Percentiles rank a stretch among this genome's conserved stretches.
phyloP scores from a whole-genome alignment of 1,140 invertebrate genomes.

The Sesamia nonagrioides region DNA sequence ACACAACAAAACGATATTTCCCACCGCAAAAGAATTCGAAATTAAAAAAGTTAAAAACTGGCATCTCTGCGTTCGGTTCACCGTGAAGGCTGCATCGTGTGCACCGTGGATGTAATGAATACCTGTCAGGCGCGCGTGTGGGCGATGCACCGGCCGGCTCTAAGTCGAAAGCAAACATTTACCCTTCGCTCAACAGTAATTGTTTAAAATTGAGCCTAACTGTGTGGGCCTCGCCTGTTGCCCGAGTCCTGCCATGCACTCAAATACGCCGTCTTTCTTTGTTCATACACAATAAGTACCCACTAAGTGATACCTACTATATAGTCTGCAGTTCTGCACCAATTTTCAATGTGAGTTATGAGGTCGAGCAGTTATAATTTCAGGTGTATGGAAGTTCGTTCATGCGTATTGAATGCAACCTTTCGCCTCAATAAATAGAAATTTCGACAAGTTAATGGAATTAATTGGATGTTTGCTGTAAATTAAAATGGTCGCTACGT shows the following conservation, averaged over 20 bases:
- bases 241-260: conserved; percentile 63
- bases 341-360: conserved; percentile 41
- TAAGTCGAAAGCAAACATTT: conserved; percentile 85
- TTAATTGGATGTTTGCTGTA: conserved; percentile 67
- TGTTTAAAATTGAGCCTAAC: conserved; percentile 86
- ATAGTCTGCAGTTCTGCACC: conserved; percentile 41
- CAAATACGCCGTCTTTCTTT: conserved; percentile 65
- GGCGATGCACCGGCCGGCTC: conserved; percentile 72
- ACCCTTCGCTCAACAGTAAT: conserved; percentile 84
- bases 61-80: conserved; percentile 51
- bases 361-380: conserved; percentile 29
- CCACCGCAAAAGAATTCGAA: conserved; percentile 61
- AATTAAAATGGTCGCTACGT: conserved; percentile 69
- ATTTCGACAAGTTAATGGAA: conserved; percentile 63
- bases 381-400: conserved; percentile 14
- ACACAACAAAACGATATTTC: conserved; percentile 1
- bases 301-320: conserved; percentile 61
- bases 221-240: conserved; percentile 82
- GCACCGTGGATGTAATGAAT: conserved; percentile 83
- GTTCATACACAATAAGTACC: conserved; percentile 72
- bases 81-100: conserved; percentile 61
- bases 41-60: conserved; percentile 74
- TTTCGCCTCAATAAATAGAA: conserved; percentile 56
- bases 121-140: conserved; percentile 84
- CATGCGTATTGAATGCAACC: conserved; percentile 54